Evolutionary conservation across 2,888 invertebrate genomes (phyloP), one percentile per base, ranked within the genome.

Genomic region (Xylota sylvarum): DNA sequence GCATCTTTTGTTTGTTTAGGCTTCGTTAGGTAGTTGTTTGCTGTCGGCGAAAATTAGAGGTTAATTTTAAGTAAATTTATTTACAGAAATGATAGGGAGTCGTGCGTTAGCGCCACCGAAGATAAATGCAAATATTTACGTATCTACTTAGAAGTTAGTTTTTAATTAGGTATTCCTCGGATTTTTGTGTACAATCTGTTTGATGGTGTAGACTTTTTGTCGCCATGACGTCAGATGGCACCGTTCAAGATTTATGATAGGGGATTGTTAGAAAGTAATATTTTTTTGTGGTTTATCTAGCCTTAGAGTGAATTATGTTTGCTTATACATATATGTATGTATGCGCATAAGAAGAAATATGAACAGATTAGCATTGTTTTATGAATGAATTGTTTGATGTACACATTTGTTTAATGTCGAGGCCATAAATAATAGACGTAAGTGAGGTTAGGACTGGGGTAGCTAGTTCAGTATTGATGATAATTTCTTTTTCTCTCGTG

Each of bases 41-140:
- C 27, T 23, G 19, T 35, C 23, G 48, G 10, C 23, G 30, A 32
- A 52, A 52, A 37, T 73, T 50, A 27, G 23, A 52, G 52, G 65
- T 56, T 65, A 46, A 58, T 10, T 19, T 27, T 10, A 17, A 32
- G 37, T 12, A 48, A 60, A 50, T n/a, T 7, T 74, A 27, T 55
- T 62, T 52, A 43, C 43, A 0, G 32, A 19, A 19, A 27, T 30
- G 30, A 58, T 37, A 62, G 4, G 27, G 27, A 50, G 50, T 5
- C 12, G 56, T 65, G 14, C 10, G 14, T 46, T 14, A 55, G 43
- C 52, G 55, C 67, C 67, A 69, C 40, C 14, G 23, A 17, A 30
- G 14, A 27, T 27, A 40, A 10, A 32, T 7, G 12, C 46, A 64
- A 46, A 55, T 74, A 65, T 74, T 46, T 43, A 55, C 43, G 5